These are phyloP conservation scores for Galemys pyrenaicus DNA, from an alignment of 2,113 vertebrate species.

Conservation along the genomic window DNA sequence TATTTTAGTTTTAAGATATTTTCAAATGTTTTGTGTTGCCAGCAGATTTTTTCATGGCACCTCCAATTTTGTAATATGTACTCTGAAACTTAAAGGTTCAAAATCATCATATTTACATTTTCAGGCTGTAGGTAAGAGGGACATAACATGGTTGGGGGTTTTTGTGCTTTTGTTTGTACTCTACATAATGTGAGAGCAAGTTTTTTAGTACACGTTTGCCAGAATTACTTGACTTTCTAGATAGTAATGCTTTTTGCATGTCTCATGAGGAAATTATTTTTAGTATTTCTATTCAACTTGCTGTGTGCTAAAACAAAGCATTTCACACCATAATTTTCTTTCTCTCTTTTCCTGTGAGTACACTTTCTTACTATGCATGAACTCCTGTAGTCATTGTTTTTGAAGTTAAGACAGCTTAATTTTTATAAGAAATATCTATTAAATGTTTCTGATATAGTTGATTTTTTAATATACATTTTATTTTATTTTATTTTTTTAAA, in stretches of 20 bases:
- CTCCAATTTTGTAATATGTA: not conserved
- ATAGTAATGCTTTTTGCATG: not conserved
- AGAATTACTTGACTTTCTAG: not conserved
- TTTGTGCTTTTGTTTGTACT: not conserved
- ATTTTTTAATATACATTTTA: too few species aligned
- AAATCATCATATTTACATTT: not conserved
- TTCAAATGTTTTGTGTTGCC: not conserved
- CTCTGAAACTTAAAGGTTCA: not conserved
- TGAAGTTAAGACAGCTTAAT: not conserved
- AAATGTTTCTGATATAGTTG: not conserved
- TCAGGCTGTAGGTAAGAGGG: not conserved
- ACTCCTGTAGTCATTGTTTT: not conserved
- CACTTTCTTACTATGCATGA: not conserved
- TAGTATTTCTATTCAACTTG: not conserved
- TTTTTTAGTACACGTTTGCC: not conserved
- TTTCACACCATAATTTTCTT: not conserved
- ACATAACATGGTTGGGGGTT: rapidly evolving
- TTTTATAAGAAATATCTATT: not conserved
- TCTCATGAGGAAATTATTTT: not conserved
- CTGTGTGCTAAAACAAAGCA: not conserved
- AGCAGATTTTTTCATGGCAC: not conserved
- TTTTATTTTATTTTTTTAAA: too few species aligned
- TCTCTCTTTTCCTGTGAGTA: not conserved
- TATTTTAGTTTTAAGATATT: constrained; percentile 6
- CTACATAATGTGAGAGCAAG: not conserved